These are phyloP conservation scores for Conomelus anceps DNA, from an alignment of 2,888 invertebrate genomes.

Conservation along the genomic window DNA sequence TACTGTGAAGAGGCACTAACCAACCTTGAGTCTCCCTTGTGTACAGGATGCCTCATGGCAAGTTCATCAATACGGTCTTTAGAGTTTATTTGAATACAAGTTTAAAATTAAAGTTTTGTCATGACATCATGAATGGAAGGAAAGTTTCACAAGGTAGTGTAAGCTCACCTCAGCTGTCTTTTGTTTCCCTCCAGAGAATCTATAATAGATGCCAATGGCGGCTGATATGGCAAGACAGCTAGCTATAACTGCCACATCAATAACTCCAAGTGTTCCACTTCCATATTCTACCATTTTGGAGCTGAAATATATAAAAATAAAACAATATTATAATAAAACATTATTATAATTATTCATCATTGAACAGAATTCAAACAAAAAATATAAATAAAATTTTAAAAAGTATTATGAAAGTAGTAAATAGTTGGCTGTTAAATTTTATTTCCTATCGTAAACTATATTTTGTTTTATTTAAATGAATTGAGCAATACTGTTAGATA, in stretches of 20 bases:
- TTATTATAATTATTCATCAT: not conserved
- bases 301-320: not conserved
- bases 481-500: no score
- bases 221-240: conserved; percentile 55
- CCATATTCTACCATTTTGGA: not conserved
- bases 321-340: not conserved
- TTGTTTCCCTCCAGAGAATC: conserved; percentile 45
- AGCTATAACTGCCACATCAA: not conserved
- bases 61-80: not conserved
- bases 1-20: no score
- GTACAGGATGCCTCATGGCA: no score
- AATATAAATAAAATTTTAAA: no score
- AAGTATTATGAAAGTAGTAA: no score
- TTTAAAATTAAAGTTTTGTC: no score
- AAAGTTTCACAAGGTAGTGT: not conserved
- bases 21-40: no score
- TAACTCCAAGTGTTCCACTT: not conserved
- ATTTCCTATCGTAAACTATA: no score
- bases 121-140: no score
- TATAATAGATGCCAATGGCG: conserved; percentile 62
- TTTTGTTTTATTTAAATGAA: no score
- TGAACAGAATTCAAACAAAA: not conserved
- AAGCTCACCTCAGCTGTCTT: conserved; percentile 21
- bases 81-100: not conserved
- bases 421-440: no score